These are phyloP conservation scores for Drosophila formosana DNA, from an alignment of 2,888 invertebrate species.

Conservation along the genomic window DNA sequence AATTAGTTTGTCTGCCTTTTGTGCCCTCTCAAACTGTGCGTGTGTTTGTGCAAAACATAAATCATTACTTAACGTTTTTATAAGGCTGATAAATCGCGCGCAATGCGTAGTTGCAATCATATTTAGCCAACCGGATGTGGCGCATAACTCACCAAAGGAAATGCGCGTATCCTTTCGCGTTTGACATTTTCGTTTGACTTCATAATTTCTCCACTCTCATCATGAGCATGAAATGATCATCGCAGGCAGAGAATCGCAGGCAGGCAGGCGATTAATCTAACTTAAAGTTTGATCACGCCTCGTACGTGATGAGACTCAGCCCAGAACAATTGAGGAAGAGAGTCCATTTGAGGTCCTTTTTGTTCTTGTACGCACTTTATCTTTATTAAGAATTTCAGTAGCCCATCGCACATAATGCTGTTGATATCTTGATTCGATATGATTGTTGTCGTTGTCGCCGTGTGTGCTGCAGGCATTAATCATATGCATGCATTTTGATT, in stretches of 20 bases:
- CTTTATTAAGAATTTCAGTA: slow-evolving; percentile 83
- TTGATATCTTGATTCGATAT: slow-evolving; percentile 79
- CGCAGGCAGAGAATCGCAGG: slow-evolving; percentile 24
- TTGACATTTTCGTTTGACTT: slow-evolving; percentile 73
- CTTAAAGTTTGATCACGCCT: slow-evolving; percentile 80
- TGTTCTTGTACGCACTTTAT: slow-evolving; percentile 61
- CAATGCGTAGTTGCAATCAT: slow-evolving; percentile 58
- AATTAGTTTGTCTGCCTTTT: slow-evolving; percentile 41
- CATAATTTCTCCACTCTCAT: slow-evolving; percentile 41
- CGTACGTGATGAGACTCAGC: slow-evolving; percentile 73
- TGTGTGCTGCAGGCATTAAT: slow-evolving; percentile 47
- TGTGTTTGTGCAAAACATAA: slow-evolving; percentile 40
- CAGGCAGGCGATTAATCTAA: slow-evolving; percentile 72
- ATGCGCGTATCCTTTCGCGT: slow-evolving; percentile 77
- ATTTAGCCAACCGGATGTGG: slow-evolving; percentile 77
- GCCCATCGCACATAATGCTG: slow-evolving; percentile 45
- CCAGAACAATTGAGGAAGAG: slow-evolving; percentile 36
- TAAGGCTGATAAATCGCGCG: slow-evolving; percentile 35
- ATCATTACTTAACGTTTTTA: slow-evolving; percentile 38
- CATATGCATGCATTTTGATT: slow-evolving; percentile 76
- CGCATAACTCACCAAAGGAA: slow-evolving; percentile 79
- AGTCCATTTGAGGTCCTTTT: slow-evolving; percentile 27
- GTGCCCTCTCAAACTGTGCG: slow-evolving; percentile 12
- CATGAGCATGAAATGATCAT: neutral
- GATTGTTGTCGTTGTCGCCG: slow-evolving; percentile 41